Evolutionary conservation across 1,140 invertebrate genomes (phyloP).

Genomic region (Cepaea nemoralis): DNA sequence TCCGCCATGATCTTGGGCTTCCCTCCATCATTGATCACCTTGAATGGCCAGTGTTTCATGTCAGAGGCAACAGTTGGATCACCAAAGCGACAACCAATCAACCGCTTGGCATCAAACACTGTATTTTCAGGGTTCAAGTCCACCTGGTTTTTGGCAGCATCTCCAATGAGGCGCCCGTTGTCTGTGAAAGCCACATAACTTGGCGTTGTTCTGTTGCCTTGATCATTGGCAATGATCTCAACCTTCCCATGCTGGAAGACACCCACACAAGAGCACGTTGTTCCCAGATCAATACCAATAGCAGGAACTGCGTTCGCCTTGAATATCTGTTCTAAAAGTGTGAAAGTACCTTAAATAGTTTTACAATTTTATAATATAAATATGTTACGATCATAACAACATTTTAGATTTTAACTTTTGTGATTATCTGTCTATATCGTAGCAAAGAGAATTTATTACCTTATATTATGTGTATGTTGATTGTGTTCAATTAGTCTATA

Average conservation of each 20-base stretch:
- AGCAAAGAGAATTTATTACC: no score
- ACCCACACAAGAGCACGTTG: slow-evolving; percentile 75
- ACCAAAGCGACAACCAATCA: slow-evolving; percentile 83
- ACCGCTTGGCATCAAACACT: slow-evolving; percentile 81
- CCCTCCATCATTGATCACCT: slow-evolving; percentile 85
- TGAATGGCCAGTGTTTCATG: slow-evolving; percentile 79
- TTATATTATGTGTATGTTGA: no score
- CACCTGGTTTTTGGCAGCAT: slow-evolving; percentile 94
- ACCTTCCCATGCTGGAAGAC: slow-evolving; percentile 86
- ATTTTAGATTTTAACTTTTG: no score
- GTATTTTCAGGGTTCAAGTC: slow-evolving; percentile 89
- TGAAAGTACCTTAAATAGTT: no score
- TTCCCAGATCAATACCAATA: no score
- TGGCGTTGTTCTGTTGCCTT: slow-evolving; percentile 96
- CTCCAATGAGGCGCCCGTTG: slow-evolving; percentile 94
- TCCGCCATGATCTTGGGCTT: slow-evolving; percentile 87
- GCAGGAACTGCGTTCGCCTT: no score
- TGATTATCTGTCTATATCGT: no score
- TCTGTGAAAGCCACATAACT: slow-evolving; percentile 98
- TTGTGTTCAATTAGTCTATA: no score
- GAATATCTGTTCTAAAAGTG: no score
- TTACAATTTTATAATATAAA: no score
- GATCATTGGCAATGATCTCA: slow-evolving; percentile 97
- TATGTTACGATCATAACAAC: no score
- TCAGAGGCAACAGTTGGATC: slow-evolving; percentile 80